phyloP scores from a whole-genome alignment of 2,113 vertebrate genomes.

The Rissa tridactyla region DNA sequence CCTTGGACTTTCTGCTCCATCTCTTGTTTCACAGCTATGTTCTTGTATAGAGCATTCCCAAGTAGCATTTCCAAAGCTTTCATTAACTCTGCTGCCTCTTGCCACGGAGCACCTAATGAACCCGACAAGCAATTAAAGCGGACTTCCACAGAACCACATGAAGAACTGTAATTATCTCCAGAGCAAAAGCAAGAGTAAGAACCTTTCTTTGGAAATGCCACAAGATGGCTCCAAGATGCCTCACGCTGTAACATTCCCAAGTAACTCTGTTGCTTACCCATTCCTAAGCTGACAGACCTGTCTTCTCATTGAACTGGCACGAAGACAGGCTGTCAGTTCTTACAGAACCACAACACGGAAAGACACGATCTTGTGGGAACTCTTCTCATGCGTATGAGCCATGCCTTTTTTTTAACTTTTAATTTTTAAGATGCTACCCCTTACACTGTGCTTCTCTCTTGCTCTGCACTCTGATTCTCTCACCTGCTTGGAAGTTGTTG shows the following conservation, averaged over 20 bases:
- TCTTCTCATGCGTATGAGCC: neutral
- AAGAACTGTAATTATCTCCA: neutral
- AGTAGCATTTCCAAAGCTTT: conserved; percentile 41
- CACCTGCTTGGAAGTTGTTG: conserved; percentile 40
- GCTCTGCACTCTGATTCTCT: neutral
- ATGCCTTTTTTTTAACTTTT: neutral
- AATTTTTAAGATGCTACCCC: neutral
- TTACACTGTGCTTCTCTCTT: accelerated
- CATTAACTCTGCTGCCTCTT: conserved; percentile 50
- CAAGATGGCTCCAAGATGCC: neutral
- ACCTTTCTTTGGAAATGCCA: neutral
- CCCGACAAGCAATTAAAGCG: neutral
- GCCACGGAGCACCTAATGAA: neutral
- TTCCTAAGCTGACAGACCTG: neutral
- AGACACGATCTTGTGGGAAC: accelerated
- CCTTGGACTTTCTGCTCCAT: neutral
- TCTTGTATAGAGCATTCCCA: neutral
- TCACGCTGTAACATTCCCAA: neutral
- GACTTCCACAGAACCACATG: neutral
- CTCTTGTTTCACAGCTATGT: neutral
- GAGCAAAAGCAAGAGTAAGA: neutral
- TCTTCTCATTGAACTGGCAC: neutral
- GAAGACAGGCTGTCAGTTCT: neutral
- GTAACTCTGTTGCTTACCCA: neutral
- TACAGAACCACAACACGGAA: neutral